Base-by-base conservation (phyloP, 2,888 invertebrate species). In the Acholoe squamosa region DNA sequence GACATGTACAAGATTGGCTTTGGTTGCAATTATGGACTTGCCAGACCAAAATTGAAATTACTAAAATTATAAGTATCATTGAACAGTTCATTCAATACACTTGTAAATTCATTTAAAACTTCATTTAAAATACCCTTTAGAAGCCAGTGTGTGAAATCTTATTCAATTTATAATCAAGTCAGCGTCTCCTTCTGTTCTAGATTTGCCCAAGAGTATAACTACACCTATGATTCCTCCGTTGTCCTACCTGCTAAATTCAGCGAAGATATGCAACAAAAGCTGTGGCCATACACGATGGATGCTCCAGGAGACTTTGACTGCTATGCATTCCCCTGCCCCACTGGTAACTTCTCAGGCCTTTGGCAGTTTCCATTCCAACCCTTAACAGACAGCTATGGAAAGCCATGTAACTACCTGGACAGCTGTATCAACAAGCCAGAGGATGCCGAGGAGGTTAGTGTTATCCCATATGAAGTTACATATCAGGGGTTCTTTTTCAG, bases 241-340 rank as follows among this genome's bases (percentile, higher is more conserved):
- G 86, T 86, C 14, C 54, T 86, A 0, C 86, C 86, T 52, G 3
- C 54, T 14, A 52, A 56, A 14, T 86, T 12, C 54, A 54, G 25
- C 19, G 86, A 54, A 12, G 12, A 25, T 5, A 86, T 54, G 0
- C 86, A 86, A 31, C 5, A 16, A 5, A 86, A 86, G 54, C 86
- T 86, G 86, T 86, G 86, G 86, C 86, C 86, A 0, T 86, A 86
- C 86, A 86, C 86, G 0, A 86, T 86, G 86, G 54, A 86, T n/a
- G 1, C 22, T 19, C 54, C 54, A 7, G 22, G 10, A 12, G 25
- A n/a, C 54, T 33, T 86, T 19, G 86, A 86, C 1, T 86, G 86
- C 25, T 7, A 12, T 25, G 5, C 7, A 0, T 25, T 52, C 54
- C 86, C 86, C 54, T 86, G 86, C 31, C 86, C 86, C 0, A 10